These are phyloP conservation scores for Drosophila nr. fundita DNA, from an alignment of 2,888 invertebrate species.

Conservation along the genomic window DNA sequence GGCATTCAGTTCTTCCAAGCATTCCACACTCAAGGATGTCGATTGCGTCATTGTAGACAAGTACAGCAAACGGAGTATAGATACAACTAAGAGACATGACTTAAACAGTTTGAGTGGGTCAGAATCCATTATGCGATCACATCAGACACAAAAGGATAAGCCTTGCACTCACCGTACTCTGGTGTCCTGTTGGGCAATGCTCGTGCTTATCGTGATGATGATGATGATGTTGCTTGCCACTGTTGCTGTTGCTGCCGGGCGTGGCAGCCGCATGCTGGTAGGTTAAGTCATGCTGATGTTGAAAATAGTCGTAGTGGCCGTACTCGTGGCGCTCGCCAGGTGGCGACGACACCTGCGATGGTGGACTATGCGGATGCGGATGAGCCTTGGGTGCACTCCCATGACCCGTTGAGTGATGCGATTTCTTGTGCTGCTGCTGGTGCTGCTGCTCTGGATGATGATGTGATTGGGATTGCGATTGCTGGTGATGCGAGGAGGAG, in stretches of 20 bases:
- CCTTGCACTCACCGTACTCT: conserved; percentile 78
- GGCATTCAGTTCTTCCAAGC: conserved; percentile 51
- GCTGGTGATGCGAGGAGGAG: conserved; percentile 55
- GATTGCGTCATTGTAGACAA: conserved; percentile 62
- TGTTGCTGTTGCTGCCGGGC: conserved; percentile 36
- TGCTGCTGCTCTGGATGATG: conserved; percentile 42
- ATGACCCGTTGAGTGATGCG: conserved; percentile 63
- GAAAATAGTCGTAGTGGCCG: conserved; percentile 73
- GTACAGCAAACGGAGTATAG: conserved; percentile 4
- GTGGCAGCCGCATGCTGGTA: conserved; percentile 55
- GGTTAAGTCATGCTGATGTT: conserved; percentile 67
- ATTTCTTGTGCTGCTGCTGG: conserved; percentile 48
- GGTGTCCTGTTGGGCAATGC: conserved; percentile 82
- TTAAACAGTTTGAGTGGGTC: neutral
- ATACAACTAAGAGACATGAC: neutral
- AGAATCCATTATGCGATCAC: conserved; percentile 11
- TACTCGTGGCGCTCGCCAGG: conserved; percentile 49
- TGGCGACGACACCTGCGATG: conserved; percentile 74
- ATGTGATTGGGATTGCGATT: conserved; percentile 41
- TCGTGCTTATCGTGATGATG: conserved; percentile 74
- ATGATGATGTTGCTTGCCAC: conserved; percentile 49
- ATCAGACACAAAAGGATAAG: conserved; percentile 18
- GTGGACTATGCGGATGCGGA: conserved; percentile 63
- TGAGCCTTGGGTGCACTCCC: conserved; percentile 62
- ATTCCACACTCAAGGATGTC: conserved; percentile 63